A percentile compares a stretch with the other conserved stretches of the same genome.
Evolutionary conservation across 2,888 invertebrate genomes (phyloP).

Genomic region (Acleris emargana): DNA sequence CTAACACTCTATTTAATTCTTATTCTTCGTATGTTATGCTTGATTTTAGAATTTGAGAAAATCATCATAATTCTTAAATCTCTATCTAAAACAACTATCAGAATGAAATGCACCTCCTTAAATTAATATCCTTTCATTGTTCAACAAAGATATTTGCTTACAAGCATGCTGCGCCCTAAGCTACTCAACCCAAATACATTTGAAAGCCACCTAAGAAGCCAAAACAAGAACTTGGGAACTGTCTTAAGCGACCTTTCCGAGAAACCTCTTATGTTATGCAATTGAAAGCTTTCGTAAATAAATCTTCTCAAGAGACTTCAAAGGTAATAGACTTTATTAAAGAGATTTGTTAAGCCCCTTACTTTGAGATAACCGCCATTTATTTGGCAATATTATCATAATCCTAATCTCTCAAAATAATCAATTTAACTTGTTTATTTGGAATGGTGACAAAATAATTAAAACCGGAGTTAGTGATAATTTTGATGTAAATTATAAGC

Average conservation of each 20-base stretch:
- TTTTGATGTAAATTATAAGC: neutral
- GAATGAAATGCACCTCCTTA: too few species aligned
- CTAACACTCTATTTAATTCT: too few species aligned
- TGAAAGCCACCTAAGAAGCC: conserved; percentile 70
- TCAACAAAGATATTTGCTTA: neutral
- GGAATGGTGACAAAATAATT: too few species aligned
- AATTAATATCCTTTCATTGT: too few species aligned
- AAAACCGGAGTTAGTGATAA: too few species aligned
- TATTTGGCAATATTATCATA: too few species aligned
- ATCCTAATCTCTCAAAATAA: neutral
- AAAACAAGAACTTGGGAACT: conserved; percentile 69
- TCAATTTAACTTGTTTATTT: neutral
- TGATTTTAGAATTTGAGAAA: too few species aligned
- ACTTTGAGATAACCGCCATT: conserved; percentile 10
- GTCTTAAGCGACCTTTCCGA: conserved; percentile 62
- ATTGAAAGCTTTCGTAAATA: conserved; percentile 71
- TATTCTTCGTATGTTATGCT: too few species aligned
- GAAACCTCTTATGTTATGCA: conserved; percentile 66
- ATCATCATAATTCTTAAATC: too few species aligned
- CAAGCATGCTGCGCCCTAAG: too few species aligned
- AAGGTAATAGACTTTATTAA: conserved; percentile 13
- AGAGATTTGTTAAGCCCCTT: conserved; percentile 17
- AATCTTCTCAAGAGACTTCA: conserved; percentile 51
- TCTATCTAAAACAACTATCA: too few species aligned
- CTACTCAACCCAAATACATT: conserved; percentile 41